A percentile compares a stretch with the other conserved stretches of the same genome.
These are phyloP conservation scores for Cetoscarus ocellatus DNA, from an alignment of 2,797 vertebrate species.

Conservation along the genomic window DNA sequence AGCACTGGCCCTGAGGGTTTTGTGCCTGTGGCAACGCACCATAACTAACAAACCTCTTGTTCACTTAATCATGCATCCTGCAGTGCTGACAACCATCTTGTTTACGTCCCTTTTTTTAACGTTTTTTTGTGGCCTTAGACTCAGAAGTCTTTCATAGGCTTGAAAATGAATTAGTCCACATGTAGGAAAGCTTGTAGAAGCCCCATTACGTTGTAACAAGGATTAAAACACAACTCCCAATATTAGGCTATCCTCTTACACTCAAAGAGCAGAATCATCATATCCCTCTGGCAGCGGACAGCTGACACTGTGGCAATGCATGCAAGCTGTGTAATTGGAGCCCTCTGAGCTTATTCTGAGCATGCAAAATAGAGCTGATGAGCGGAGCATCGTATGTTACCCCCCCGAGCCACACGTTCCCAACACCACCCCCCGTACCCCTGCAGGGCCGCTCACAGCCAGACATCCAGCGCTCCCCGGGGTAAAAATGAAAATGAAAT, in stretches of 20 bases:
- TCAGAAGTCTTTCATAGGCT: constrained; percentile 49
- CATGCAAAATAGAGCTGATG: constrained; percentile 81
- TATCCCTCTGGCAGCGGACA: constrained; percentile 77
- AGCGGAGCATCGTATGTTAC: constrained; percentile 76
- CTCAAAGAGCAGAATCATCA: constrained; percentile 84
- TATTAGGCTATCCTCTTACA: constrained; percentile 81
- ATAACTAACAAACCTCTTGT: not conserved
- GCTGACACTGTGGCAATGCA: constrained; percentile 83
- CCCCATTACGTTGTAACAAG: constrained; percentile 67
- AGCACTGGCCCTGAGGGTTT: constrained; percentile 29
- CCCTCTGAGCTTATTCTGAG: constrained; percentile 82
- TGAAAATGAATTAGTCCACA: constrained; percentile 27
- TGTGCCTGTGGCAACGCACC: constrained; percentile 28
- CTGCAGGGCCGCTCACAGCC: constrained; percentile 39
- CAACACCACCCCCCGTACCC: constrained; percentile 56
- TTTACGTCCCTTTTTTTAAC: not conserved
- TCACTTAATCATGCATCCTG: constrained; percentile 4
- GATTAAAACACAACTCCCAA: constrained; percentile 71
- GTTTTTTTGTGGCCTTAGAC: constrained; percentile 2
- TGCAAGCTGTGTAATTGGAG: constrained; percentile 83
- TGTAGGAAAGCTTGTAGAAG: constrained; percentile 28
- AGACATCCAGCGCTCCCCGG: constrained; percentile 48
- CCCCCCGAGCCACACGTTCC: constrained; percentile 65
- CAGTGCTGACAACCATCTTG: not conserved
- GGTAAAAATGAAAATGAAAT: constrained; percentile 79